Evolutionary conservation across 2,797 vertebrate species (phyloP).

Genomic region (Merluccius polli): DNA sequence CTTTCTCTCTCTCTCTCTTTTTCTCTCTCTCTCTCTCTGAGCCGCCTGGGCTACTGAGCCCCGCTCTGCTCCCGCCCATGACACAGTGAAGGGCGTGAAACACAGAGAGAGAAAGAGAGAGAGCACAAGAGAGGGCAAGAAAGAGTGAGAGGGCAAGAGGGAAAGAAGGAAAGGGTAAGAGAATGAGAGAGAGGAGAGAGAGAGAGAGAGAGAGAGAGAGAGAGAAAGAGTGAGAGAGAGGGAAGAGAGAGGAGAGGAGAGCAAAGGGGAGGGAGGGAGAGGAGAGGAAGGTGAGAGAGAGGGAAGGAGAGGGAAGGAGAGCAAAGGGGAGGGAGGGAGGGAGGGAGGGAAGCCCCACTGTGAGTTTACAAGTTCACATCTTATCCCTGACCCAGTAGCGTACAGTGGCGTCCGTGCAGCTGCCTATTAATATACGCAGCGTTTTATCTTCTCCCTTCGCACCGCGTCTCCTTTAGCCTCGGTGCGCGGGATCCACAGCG

Average conservation of each 20-base stretch:
- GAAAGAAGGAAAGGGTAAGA: constrained; percentile 38
- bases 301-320: constrained; percentile 47
- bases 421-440: constrained; percentile 70
- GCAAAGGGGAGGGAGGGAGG: constrained; percentile 12
- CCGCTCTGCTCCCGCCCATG: constrained; percentile 61
- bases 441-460: constrained; percentile 62
- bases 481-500: constrained; percentile 41
- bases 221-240: constrained; percentile 57
- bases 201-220: constrained; percentile 46
- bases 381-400: constrained; percentile 77
- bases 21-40: constrained; percentile 12
- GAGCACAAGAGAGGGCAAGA: background rate
- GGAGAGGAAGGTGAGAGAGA: constrained; percentile 58
- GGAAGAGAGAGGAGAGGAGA: constrained; percentile 45
- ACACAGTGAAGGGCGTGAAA: constrained; percentile 58
- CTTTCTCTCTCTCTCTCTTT: background rate
- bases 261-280: constrained; percentile 24
- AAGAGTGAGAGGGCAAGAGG: constrained; percentile 24
- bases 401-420: constrained; percentile 66
- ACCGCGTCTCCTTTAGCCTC: constrained; percentile 33
- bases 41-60: constrained; percentile 55
- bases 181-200: constrained; percentile 3
- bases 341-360: constrained; percentile 64
- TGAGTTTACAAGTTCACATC: constrained; percentile 81
- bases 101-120: constrained; percentile 43